phyloP scores from a whole-genome alignment of 2,113 vertebrate genomes.

The Ifrita kowaldi region DNA sequence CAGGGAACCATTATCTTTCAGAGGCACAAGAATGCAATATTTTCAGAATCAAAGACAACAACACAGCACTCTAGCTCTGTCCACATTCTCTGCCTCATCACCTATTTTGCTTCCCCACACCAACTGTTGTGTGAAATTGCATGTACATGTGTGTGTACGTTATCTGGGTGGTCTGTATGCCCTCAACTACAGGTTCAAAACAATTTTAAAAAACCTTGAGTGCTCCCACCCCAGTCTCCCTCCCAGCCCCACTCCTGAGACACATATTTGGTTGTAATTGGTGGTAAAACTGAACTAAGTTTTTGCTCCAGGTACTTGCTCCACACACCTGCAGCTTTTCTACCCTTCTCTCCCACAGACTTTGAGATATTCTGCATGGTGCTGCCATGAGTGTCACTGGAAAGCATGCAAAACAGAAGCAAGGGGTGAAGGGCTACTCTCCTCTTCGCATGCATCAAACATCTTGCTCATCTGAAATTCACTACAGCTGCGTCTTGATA shows the following conservation, averaged over 20 bases:
- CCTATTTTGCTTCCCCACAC: background rate
- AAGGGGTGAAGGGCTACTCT: slow-evolving; percentile 52
- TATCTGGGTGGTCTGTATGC: background rate
- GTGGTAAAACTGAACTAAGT: background rate
- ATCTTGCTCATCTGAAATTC: slow-evolving; percentile 49
- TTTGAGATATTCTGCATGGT: slow-evolving; percentile 28
- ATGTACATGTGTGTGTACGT: background rate
- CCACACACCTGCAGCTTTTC: slow-evolving; percentile 18
- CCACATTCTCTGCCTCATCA: background rate
- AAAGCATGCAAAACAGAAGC: slow-evolving; percentile 72
- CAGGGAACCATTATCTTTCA: slow-evolving; percentile 18
- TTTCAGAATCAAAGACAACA: slow-evolving; percentile 31
- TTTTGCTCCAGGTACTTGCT: background rate
- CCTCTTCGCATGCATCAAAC: slow-evolving; percentile 61
- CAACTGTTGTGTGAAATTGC: background rate
- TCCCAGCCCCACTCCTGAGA: background rate
- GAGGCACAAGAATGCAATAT: background rate
- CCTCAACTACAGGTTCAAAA: background rate
- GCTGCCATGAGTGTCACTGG: slow-evolving; percentile 55
- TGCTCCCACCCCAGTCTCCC: background rate
- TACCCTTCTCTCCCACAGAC: slow-evolving; percentile 34
- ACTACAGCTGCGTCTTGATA: slow-evolving; percentile 49
- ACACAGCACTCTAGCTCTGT: background rate
- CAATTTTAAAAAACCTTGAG: background rate
- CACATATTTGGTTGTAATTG: background rate